A percentile compares a stretch with the other conserved stretches of the same genome.
Evolutionary conservation across 2,888 invertebrate genomes (phyloP).

Genomic region (Anoplius nigerrimus): DNA sequence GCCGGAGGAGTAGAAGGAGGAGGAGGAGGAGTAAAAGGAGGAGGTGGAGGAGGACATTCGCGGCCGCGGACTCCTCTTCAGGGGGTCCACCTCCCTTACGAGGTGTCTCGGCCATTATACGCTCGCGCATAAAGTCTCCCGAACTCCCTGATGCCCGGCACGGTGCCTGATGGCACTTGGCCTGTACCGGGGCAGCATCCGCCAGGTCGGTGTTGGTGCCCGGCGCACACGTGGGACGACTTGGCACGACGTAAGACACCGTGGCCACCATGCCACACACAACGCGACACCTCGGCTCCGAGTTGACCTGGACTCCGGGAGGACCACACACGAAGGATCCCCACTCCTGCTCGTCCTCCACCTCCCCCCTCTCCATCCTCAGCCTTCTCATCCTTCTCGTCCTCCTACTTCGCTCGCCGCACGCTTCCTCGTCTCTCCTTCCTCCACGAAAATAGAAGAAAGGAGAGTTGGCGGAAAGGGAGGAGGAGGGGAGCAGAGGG

Average conservation of each 20-base stretch:
- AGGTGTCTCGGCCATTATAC: constrained; percentile 15
- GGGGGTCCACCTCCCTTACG: constrained; percentile 14
- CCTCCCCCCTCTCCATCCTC: constrained; percentile 39
- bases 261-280: constrained; percentile 70
- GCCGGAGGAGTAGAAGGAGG: neutral
- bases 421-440: constrained; percentile 31
- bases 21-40: no score
- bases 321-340: constrained; percentile 74
- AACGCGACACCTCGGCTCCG: constrained; percentile 72
- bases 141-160: constrained; percentile 31
- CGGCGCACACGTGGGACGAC: constrained; percentile 55
- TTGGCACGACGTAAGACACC: constrained; percentile 64
- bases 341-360: constrained; percentile 26
- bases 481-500: constrained; percentile 28
- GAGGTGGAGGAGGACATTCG: constrained; percentile 6
- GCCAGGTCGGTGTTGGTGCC: constrained; percentile 27
- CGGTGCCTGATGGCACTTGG: constrained; percentile 21
- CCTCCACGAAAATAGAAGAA: constrained; percentile 37
- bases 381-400: constrained; percentile 9
- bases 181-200: no score
- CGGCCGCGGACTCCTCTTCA: neutral
- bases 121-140: constrained; percentile 18
- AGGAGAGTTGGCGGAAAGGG: constrained; percentile 12
- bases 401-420: neutral
- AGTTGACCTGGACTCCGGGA: constrained; percentile 62